A percentile compares a stretch with the other conserved stretches of the same genome.
Conservation (phyloP, 2,113 vertebrate genomes). For the Gobio gobio region DNA sequence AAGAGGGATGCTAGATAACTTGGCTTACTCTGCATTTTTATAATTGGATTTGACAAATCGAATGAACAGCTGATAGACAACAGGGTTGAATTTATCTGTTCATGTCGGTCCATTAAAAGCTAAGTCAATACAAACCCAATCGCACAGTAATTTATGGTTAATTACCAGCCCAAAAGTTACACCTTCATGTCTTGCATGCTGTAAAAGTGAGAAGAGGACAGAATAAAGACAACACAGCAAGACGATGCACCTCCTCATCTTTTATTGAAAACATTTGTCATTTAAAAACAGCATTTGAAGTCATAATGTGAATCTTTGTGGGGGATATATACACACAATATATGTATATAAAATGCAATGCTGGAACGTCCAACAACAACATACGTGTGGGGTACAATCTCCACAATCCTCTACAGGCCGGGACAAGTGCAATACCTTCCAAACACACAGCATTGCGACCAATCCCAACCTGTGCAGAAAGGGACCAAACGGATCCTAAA, state of each 20-base stretch:
- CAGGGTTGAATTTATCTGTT: not conserved
- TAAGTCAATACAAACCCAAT: not conserved
- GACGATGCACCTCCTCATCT: not conserved
- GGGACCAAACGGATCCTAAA: conserved; percentile 71
- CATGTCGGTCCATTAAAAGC: not conserved
- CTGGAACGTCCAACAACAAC: not conserved
- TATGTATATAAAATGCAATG: too few species aligned
- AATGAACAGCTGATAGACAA: not conserved
- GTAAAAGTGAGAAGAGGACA: not conserved
- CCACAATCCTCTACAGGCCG: conserved; percentile 97
- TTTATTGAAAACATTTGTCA: not conserved
- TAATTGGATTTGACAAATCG: conserved; percentile 40
- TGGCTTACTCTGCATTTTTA: conserved; percentile 22
- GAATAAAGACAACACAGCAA: not conserved
- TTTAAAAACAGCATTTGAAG: not conserved
- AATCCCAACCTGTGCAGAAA: conserved; percentile 98
- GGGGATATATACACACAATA: too few species aligned
- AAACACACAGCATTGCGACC: conserved; percentile 94
- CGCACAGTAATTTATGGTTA: not conserved
- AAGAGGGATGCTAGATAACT: not conserved
- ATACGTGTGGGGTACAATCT: conserved; percentile 69
- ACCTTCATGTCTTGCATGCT: not conserved
- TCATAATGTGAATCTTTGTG: not conserved
- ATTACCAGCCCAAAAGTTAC: not conserved
- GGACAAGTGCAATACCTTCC: conserved; percentile 99